phyloP scores from a whole-genome alignment of 2,797 vertebrate species.

The Cottoperca gobio region DNA sequence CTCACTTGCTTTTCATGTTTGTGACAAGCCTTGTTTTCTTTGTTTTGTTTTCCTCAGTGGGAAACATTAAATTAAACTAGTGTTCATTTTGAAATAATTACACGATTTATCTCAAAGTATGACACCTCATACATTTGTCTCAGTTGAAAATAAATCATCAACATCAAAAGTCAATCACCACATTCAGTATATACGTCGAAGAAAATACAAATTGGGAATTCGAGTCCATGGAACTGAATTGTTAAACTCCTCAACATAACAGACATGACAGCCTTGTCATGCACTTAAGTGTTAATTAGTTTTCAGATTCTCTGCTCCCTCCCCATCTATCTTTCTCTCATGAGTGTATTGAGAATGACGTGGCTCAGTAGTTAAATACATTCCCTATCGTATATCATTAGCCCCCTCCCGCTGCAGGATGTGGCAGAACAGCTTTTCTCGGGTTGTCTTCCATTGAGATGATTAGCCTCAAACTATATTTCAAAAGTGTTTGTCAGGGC shows the following conservation, averaged over 20 bases:
- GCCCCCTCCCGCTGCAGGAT: slow-evolving; percentile 66
- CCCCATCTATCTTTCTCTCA: slow-evolving; percentile 56
- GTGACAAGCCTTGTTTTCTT: slow-evolving; percentile 30
- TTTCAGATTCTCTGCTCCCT: slow-evolving; percentile 62
- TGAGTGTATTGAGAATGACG: slow-evolving; percentile 73
- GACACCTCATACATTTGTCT: neutral
- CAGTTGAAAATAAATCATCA: neutral
- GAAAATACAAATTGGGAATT: slow-evolving; percentile 34
- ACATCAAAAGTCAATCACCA: neutral
- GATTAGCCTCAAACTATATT: slow-evolving; percentile 75
- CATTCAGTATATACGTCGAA: neutral
- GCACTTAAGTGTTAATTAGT: slow-evolving; percentile 81
- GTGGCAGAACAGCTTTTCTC: slow-evolving; percentile 74
- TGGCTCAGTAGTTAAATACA: slow-evolving; percentile 71
- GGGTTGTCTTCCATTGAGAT: slow-evolving; percentile 73
- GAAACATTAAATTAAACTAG: slow-evolving; percentile 23
- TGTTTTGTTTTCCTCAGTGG: neutral
- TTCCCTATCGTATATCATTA: slow-evolving; percentile 72
- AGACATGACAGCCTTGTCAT: slow-evolving; percentile 67
- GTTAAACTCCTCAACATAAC: slow-evolving; percentile 55
- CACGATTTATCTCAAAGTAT: neutral
- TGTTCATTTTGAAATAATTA: slow-evolving; percentile 3
- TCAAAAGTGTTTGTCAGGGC: slow-evolving; percentile 74
- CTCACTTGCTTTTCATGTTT: slow-evolving; percentile 55
- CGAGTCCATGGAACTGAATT: slow-evolving; percentile 32